Base-by-base conservation (phyloP, 2,888 invertebrate genomes). In the Synanthedon andrenaeformis region DNA sequence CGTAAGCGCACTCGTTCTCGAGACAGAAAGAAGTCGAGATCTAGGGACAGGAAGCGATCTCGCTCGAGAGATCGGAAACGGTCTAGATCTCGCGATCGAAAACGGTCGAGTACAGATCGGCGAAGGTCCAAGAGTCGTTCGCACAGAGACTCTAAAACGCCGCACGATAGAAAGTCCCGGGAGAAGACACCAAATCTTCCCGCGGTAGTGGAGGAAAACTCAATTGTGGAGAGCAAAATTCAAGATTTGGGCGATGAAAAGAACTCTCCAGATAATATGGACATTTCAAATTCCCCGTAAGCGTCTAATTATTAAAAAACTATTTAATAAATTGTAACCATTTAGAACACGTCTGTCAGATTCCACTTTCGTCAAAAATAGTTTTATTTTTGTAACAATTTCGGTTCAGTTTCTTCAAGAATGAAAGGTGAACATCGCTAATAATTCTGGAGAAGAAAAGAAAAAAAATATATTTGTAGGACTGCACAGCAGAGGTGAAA, bases 201-300 rank as follows among this genome's bases (percentile, higher is more conserved):
- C 11, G 66, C 78, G 1, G 65, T 77, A 4, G 66, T 76, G 53
- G 77, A 73, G 58, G 78, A 81, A 59, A 60, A 62, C 55, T 61
- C 74, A 8, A 58, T 66, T 2, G 56, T 72, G 28, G 76, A 73
- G 52, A 66, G 62, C 51, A 81, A 77, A 61, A 59, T 73, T 4
- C 69, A 74, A 12, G 81, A 82, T 51, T 64, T 81, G 52, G 71
- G 67, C 45, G 90, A 91, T 56, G 91, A 91, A 62, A 90, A 90
- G 58, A 80, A 86, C 62, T 91, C 91, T 12, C 88, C 91, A 1
- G 92, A 93, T 75, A 93, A 93, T 71, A 93, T 93, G 93, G 93
- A 93, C 74, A 93, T 93, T 76, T 93, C 93, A 13, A 93, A 93
- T 79, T 93, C 93, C 56, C 93, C 93, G 54, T 93, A 89, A 23